Evolutionary conservation across 2,888 invertebrate genomes (phyloP), one percentile per base, ranked within the genome.

Genomic region (Scaptomyza tumidula): DNA sequence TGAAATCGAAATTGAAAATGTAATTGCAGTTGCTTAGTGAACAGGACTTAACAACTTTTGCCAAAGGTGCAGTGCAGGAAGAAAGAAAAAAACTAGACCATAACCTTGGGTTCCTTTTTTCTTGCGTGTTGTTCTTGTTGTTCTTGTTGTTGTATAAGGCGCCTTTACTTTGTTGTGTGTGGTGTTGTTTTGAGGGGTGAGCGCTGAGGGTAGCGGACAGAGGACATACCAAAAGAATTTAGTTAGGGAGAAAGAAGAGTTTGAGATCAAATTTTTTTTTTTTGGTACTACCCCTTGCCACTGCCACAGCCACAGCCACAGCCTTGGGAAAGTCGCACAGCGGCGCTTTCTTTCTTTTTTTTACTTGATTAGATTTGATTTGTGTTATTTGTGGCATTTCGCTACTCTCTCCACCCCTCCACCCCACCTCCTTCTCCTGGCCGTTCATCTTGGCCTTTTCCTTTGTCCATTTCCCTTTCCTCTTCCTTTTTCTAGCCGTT

Each of bases 361-460:
- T 70, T 83, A 73, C 83, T 83, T 83, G 83, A 83, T 83, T 83
- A 76, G 80, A 83, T 88, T 83, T 83, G 88, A 83, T 83, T 83
- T 83, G 83, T 83, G 83, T 78, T 83, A 83, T 83, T 88, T 83
- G 88, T 80, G 88, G 86, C 83, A 86, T 88, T 86, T 76, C 65
- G 63, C 74, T 67, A 59, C 58, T 62, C 43, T 16, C 39, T 19
- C 45, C 41, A 10, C 16, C 29, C 9, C 11, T 7, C 5, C 39
- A 35, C 24, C 13, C 16, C 16, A 2, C 29, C 33, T n/a, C 44
- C 39, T n/a, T 6, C 35, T 10, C 33, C 13, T 3, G 16, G 2
- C 11, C 31, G 9, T 14, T 45, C 31, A 7, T 58, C 53, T n/a
- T 16, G 11, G 3, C 6, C 13, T 33, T 39, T 31, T 7, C 16